phyloP scores from a whole-genome alignment of 2,113 vertebrate genomes.

The Helogale parvula region DNA sequence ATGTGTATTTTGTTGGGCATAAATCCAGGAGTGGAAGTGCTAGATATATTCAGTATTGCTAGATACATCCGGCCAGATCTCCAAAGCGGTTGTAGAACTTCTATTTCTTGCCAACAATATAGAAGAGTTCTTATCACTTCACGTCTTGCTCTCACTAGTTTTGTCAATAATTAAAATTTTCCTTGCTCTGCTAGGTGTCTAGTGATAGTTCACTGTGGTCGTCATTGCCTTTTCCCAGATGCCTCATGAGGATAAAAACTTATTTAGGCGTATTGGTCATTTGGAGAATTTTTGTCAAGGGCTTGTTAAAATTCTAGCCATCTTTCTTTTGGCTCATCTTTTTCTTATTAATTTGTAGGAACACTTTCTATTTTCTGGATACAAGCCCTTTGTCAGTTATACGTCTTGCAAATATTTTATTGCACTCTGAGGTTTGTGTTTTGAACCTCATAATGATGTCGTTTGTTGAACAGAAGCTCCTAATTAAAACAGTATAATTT shows the following conservation, averaged over 20 bases:
- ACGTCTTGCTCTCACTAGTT: background rate
- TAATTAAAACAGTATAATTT: background rate
- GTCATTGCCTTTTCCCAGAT: background rate
- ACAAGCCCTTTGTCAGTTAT: background rate
- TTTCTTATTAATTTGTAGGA: background rate
- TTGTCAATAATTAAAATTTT: background rate
- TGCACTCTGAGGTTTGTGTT: background rate
- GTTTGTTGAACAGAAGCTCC: background rate
- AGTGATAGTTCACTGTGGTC: background rate
- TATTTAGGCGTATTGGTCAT: background rate
- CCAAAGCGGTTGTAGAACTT: background rate
- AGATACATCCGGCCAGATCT: background rate
- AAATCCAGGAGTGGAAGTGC: background rate
- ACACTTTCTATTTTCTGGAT: background rate
- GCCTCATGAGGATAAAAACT: background rate
- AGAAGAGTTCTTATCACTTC: background rate
- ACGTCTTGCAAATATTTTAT: background rate
- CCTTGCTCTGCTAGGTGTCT: too few species aligned
- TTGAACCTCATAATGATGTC: background rate
- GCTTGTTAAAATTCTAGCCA: background rate
- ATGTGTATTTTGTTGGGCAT: background rate
- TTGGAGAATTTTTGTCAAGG: background rate
- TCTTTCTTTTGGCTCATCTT: background rate
- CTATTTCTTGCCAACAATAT: background rate
- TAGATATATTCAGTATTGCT: background rate